Conservation (phyloP, 2,113 vertebrate genomes). For the Semnornis frantzii region DNA sequence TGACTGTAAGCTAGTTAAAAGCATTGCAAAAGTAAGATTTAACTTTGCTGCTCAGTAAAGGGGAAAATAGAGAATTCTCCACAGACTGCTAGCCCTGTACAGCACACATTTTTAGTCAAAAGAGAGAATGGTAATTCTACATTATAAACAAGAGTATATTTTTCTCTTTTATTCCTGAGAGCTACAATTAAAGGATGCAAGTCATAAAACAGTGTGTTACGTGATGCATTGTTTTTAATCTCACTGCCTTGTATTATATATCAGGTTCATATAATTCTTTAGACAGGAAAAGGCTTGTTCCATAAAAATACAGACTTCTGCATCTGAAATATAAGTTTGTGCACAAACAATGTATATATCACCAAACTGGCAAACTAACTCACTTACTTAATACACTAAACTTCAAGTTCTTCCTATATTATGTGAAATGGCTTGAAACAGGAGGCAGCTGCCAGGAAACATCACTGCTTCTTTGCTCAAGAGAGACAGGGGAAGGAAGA, state of each 20-base stretch:
- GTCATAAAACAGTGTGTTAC: conserved; percentile 65
- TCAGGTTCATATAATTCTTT: conserved; percentile 76
- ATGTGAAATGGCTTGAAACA: conserved; percentile 89
- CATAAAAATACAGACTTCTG: conserved; percentile 68
- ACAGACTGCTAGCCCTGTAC: not conserved
- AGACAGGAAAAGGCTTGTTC: conserved; percentile 77
- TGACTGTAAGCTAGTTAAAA: conserved; percentile 9
- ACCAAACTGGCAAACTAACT: conserved; percentile 71
- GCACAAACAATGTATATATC: conserved; percentile 64
- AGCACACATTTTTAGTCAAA: conserved; percentile 53
- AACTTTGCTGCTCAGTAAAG: not conserved
- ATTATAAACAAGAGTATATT: conserved; percentile 42
- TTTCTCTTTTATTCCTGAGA: conserved; percentile 73
- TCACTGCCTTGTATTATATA: conserved; percentile 69
- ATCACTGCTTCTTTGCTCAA: conserved; percentile 82
- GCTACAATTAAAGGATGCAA: conserved; percentile 78
- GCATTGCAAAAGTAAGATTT: not conserved
- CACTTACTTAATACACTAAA: conserved; percentile 83
- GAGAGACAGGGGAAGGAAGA: conserved; percentile 80
- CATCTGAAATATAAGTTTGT: conserved; percentile 74
- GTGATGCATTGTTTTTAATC: conserved; percentile 82
- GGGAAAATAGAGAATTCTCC: not conserved
- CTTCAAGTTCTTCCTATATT: conserved; percentile 85
- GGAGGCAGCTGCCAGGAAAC: conserved; percentile 83
- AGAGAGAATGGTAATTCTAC: conserved; percentile 35